Conservation (phyloP, 2,888 invertebrate species). For the Drosophila trichaetosa region DNA sequence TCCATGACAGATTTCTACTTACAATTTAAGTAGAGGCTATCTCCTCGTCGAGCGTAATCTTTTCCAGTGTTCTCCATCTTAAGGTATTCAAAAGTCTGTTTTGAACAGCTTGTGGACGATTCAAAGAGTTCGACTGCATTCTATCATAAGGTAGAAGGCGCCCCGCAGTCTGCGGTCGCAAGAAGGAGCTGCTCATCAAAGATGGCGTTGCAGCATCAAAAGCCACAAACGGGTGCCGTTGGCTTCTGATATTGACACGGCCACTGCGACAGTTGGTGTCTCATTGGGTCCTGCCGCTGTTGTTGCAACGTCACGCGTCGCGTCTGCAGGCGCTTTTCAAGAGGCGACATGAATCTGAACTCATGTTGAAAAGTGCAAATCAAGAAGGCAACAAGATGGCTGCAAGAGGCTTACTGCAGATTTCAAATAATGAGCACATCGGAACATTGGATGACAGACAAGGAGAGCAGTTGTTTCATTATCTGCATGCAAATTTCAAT, state of each 20-base stretch:
- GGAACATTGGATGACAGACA: not conserved
- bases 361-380: constrained; percentile 49
- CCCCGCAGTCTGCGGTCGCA: constrained; percentile 3
- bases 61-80: not conserved
- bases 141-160: constrained; percentile 2
- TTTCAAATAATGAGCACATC: constrained; percentile 8
- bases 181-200: constrained; percentile 14
- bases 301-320: constrained; percentile 2
- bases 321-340: constrained; percentile 1
- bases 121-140: not conserved
- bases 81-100: constrained; percentile 1
- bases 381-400: constrained; percentile 27
- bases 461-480: not conserved
- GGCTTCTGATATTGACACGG: constrained; percentile 40
- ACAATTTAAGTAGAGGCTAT: not conserved
- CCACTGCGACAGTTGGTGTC: not conserved
- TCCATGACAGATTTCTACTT: not conserved
- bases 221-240: constrained; percentile 17
- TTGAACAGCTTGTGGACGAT: not conserved
- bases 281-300: not conserved
- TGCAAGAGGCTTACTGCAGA: constrained; percentile 18
- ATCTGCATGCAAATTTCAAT: constrained; percentile 11
- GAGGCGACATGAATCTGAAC: constrained; percentile 17
- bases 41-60: not conserved
- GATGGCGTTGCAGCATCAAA: constrained; percentile 10